phyloP scores from a whole-genome alignment of 2,888 invertebrate genomes.

The Mimumesa dahlbomi region DNA sequence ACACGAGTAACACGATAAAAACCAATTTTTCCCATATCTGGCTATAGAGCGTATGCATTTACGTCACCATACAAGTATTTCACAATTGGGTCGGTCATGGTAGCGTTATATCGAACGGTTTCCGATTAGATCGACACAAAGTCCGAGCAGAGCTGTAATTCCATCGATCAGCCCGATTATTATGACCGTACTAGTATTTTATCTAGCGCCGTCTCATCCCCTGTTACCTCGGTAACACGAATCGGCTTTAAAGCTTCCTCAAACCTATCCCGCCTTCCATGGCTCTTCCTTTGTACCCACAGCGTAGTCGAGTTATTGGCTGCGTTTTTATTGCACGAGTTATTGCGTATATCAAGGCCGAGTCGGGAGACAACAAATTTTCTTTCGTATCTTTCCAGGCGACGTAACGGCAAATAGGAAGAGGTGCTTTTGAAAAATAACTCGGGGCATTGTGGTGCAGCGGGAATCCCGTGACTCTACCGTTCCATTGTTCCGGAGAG shows the following conservation, averaged over 20 bases:
- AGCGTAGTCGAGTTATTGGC: conserved; percentile 69
- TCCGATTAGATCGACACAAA: too few relatives aligned
- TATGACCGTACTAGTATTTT: conserved; percentile 10
- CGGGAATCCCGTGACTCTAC: conserved; percentile 40
- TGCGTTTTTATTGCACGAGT: conserved; percentile 74
- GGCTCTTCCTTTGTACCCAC: conserved; percentile 6
- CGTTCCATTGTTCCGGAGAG: conserved; percentile 47
- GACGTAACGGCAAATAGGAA: conserved; percentile 18
- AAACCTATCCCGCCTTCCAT: neutral
- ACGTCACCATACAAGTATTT: neutral
- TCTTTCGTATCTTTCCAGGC: conserved; percentile 52
- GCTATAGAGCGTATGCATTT: neutral
- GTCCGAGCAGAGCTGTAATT: neutral
- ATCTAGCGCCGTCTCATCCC: neutral
- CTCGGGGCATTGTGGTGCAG: conserved; percentile 35
- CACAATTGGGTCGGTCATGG: neutral
- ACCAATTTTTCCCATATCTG: too few relatives aligned
- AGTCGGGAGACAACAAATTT: conserved; percentile 72
- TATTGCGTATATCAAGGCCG: conserved; percentile 70
- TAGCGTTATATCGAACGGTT: too few relatives aligned
- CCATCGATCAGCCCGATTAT: conserved; percentile 16
- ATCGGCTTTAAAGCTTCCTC: conserved; percentile 16
- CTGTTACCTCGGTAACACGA: neutral
- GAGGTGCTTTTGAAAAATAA: conserved; percentile 58
- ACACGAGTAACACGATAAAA: too few relatives aligned